Percentiles rank a stretch among this genome's conserved stretches.
Evolutionary conservation across 2,797 vertebrate genomes (phyloP).

Genomic region (Mormyrops attenuatus): DNA sequence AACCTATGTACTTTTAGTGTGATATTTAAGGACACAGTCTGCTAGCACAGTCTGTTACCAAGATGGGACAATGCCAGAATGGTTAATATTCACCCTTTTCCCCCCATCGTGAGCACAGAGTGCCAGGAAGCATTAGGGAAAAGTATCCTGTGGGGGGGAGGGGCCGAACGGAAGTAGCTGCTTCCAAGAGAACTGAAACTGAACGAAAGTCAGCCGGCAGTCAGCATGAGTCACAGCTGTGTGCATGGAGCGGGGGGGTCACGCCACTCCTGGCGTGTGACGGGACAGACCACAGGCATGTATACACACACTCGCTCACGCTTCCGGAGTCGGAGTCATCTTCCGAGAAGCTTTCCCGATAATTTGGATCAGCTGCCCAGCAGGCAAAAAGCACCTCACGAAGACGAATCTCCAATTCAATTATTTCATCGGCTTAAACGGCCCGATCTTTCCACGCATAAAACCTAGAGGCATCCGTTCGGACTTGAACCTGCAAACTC

Average conservation of each 20-base stretch:
- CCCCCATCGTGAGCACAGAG: not conserved
- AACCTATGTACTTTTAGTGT: slow-evolving; percentile 11
- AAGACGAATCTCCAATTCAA: not conserved
- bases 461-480: not conserved
- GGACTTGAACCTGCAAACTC: not conserved
- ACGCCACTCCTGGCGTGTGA: slow-evolving; percentile 27
- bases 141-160: not conserved
- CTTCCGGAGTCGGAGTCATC: not conserved
- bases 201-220: slow-evolving; percentile 9
- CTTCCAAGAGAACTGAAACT: slow-evolving; percentile 5
- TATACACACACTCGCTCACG: not conserved
- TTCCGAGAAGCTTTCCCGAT: not conserved
- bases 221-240: slow-evolving; percentile 21
- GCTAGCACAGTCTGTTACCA: not conserved
- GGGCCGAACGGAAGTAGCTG: not conserved
- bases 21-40: slow-evolving; percentile 16
- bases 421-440: not conserved
- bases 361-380: not conserved
- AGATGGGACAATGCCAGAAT: not conserved
- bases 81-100: not conserved
- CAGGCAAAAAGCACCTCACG: not conserved
- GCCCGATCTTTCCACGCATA: not conserved
- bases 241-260: slow-evolving; percentile 23
- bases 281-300: slow-evolving; percentile 22
- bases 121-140: slow-evolving; percentile 8